Evolutionary conservation across 2,797 vertebrate species (phyloP).

Genomic region (Catharus ustulatus): DNA sequence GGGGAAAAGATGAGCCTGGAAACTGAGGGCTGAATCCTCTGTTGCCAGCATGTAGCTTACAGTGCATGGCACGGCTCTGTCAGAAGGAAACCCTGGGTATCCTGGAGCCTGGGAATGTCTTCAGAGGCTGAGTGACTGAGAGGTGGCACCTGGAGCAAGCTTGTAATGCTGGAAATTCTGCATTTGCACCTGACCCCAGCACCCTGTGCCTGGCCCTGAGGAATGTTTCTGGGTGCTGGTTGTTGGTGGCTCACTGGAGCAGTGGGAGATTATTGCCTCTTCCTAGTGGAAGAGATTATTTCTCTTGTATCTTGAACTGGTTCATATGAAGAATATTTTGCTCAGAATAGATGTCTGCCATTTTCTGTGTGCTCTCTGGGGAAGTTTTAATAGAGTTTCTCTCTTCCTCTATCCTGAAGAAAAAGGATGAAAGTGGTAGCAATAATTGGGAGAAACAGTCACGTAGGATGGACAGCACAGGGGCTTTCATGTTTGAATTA

Average conservation of each 20-base stretch:
- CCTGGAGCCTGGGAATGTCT: background rate
- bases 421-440: background rate
- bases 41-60: background rate
- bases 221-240: background rate
- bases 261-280: background rate
- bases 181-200: background rate
- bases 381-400: background rate
- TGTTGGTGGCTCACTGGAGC: background rate
- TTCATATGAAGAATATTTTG: background rate
- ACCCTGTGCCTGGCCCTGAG: background rate
- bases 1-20: background rate
- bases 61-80: background rate
- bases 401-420: background rate
- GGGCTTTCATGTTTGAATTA: background rate
- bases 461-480: background rate
- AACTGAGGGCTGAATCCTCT: background rate
- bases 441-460: background rate
- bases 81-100: background rate
- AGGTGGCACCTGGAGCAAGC: background rate
- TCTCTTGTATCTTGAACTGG: background rate
- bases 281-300: background rate
- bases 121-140: background rate
- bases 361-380: background rate
- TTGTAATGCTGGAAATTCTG: background rate
- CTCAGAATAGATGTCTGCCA: background rate